These are phyloP conservation scores for Dendrocincla tyrannina DNA, from an alignment of 2,797 vertebrate species.

Conservation along the genomic window DNA sequence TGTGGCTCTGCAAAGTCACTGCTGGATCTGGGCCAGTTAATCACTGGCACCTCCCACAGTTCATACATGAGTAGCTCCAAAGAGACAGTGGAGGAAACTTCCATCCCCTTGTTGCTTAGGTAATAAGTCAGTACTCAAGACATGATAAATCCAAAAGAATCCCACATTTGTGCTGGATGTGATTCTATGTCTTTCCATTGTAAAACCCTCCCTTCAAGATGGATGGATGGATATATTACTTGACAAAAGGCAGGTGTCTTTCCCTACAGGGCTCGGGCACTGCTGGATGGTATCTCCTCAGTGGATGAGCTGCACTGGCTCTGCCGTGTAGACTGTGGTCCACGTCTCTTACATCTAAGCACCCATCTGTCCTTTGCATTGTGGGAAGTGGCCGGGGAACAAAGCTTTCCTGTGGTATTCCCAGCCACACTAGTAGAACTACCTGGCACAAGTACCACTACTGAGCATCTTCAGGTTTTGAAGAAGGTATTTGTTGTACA, in stretches of 20 bases:
- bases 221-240: neutral
- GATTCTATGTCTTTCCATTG: neutral
- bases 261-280: neutral
- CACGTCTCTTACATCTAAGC: neutral
- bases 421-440: neutral
- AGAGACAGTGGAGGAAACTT: neutral
- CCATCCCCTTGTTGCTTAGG: neutral
- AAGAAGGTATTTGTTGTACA: neutral
- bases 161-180: neutral
- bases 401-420: neutral
- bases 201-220: neutral
- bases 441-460: neutral
- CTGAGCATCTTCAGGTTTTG: neutral
- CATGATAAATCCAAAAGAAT: neutral
- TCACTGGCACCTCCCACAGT: neutral
- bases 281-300: neutral
- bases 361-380: fast-evolving
- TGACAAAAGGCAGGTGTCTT: neutral
- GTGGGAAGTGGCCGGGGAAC: neutral
- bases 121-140: neutral
- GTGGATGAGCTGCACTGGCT: neutral
- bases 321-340: neutral
- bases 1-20: neutral
- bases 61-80: neutral
- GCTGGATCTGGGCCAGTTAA: neutral